Base-by-base conservation (phyloP, 92 coral and sea anemone species). In the Palythoa grandiflora region DNA sequence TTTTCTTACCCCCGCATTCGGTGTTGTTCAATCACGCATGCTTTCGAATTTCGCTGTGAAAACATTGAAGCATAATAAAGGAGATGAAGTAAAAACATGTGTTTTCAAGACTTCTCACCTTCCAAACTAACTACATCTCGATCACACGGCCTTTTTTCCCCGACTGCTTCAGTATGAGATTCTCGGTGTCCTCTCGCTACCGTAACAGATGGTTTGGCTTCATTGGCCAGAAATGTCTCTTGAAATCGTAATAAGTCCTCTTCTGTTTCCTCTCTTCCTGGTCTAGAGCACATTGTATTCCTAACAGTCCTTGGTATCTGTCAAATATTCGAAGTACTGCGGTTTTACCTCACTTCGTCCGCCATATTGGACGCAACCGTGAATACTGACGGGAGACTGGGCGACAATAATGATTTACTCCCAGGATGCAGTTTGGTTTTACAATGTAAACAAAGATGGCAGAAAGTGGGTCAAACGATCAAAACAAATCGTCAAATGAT, bases 81-180 rank as follows among this genome's bases (percentile, higher is more conserved):
- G 7, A 44, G 50, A 44, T 4, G 50, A 44, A 44, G 50, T 3
- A 59, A 2, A 61, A 19, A 7, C 17, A 7, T 21, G 2, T 63
- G 70, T n/a, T 63, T 63, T 3, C 50, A 8, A 44, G 50, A 44
- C 50, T 10, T 14, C 87, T 47, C 47, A 97, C 99, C 98, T 72
- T 95, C 93, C 61, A 97, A 84, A 55, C 88, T 85, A 17, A 97
- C 98, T 14, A 97, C 93, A 88, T 97, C 99, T 73, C 99, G 92
- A 77, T 92, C 91, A 5, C 79, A 77, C 5, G 86, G 52, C 59
- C 92, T 86, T n/a, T 80, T 88, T 16, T 71, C 87, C 1, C 84
- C 88, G 10, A 90, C 86, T 14, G 15, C 21, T 2, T 54, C 37
- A 3, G 84, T 47, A 48, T 53, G 36, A 8, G 80, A 17, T 11